Evolutionary conservation across 2,888 invertebrate genomes (phyloP).

Genomic region (Piscicola geometra): DNA sequence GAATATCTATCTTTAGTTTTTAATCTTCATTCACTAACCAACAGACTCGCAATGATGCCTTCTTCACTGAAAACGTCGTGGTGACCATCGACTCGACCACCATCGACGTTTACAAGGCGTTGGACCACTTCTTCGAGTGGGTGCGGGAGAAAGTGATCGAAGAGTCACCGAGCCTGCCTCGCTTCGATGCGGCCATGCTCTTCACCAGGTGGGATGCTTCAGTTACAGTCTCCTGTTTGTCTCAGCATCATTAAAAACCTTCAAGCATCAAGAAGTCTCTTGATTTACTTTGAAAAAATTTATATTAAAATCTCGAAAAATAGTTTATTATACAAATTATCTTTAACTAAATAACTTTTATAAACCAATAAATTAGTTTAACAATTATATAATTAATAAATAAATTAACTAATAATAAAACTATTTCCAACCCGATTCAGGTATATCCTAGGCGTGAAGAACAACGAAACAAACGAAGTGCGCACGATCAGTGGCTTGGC

Average conservation of each 20-base stretch:
- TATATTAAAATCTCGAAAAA: too few relatives aligned
- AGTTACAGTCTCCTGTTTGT: not conserved
- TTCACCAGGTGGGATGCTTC: conserved; percentile 29
- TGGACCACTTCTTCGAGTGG: conserved; percentile 30
- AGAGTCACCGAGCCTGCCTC: not conserved
- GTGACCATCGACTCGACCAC: conserved; percentile 1
- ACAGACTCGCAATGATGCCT: conserved; percentile 23
- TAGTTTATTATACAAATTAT: too few relatives aligned
- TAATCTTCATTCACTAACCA: too few relatives aligned
- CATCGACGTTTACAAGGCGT: conserved; percentile 21
- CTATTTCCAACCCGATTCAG: too few relatives aligned
- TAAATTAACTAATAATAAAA: too few relatives aligned
- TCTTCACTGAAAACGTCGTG: conserved; percentile 5
- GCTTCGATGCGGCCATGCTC: conserved; percentile 34
- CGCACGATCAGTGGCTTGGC: conserved; percentile 30
- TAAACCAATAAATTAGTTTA: too few relatives aligned
- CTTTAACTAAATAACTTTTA: too few relatives aligned
- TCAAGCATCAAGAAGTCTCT: not conserved
- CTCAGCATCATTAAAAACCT: not conserved
- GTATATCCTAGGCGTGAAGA: not conserved
- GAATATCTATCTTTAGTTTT: too few relatives aligned
- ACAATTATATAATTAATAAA: too few relatives aligned
- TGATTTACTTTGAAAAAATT: too few relatives aligned
- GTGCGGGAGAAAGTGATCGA: not conserved
- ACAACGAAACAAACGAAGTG: not conserved